Evolutionary conservation across 2,888 invertebrate species (phyloP).

Genomic region (Dolomedes plantarius): DNA sequence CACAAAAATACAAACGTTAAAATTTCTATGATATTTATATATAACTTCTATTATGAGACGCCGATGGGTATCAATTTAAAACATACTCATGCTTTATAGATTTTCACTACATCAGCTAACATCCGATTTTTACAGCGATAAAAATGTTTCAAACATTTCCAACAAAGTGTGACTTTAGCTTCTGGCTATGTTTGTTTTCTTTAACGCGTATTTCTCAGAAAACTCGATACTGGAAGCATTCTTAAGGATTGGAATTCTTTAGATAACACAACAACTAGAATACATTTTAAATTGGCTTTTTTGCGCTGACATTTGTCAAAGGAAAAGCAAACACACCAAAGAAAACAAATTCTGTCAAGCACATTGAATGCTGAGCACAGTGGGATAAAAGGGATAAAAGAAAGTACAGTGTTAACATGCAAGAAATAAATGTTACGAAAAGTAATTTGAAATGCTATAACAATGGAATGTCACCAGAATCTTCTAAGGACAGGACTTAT

Average conservation of each 20-base stretch:
- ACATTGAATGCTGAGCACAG: neutral
- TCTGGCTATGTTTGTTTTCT: neutral
- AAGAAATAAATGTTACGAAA: neutral
- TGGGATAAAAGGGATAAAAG: neutral
- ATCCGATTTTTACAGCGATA: too few species aligned
- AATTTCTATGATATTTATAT: too few species aligned
- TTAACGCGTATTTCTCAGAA: neutral
- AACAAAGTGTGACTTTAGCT: too few species aligned
- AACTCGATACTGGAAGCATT: neutral
- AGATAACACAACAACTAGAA: neutral
- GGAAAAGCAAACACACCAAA: neutral
- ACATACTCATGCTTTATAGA: too few species aligned
- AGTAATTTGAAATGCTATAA: neutral
- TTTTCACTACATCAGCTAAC: too few species aligned
- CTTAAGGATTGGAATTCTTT: neutral
- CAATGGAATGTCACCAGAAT: too few species aligned
- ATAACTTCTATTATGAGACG: too few species aligned
- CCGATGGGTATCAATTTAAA: too few species aligned
- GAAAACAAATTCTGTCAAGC: neutral
- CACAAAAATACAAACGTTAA: too few species aligned
- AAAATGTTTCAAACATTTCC: too few species aligned
- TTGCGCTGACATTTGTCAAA: neutral
- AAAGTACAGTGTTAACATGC: neutral
- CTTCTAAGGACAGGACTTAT: too few species aligned
- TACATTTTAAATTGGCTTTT: conserved; percentile 8